Evolutionary conservation across 2,113 vertebrate species (phyloP), one percentile per base, ranked within the genome.

Genomic region (Procavia capensis): DNA sequence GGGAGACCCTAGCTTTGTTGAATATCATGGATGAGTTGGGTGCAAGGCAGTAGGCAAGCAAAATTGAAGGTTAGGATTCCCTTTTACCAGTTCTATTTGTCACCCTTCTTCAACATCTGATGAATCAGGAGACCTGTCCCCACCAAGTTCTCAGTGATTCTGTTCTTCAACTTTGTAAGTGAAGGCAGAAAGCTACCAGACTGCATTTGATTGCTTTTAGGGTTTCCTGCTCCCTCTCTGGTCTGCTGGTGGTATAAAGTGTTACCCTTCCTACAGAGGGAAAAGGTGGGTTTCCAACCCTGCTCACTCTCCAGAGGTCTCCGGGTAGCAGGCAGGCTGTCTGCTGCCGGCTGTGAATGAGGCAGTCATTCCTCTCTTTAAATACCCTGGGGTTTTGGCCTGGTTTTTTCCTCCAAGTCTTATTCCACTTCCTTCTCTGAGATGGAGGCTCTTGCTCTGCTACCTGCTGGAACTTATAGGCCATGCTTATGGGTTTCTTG

Each of bases 401-500:
- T 82, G 43, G 22, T n/a, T 75, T 89, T 80, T 41, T 59, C 24
- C 54, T 79, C 45, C 16, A 22, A 20, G 57, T 39, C 74, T 85
- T 39, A 83, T 36, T n/a, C 25, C 36, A 11, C 31, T 61, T 63
- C 81, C 45, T 76, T 82, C 54, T 66, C 47, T 8, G 20, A 50
- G 84, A 31, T n/a, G 5, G 9, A 50, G 68, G 61, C 20, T 34
- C 64, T 79, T 1, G 1, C 74, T 93, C 83, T 27, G 4, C n/a
- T 75, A 88, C 83, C 64, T 47, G 20, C 91, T 85, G 57, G 24
- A 20, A 75, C 85, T 84, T 88, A 61, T 16, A 75, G 79, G 81
- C 78, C 43, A 8, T 3, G 43, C 68, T 96, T 39, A 0, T 14
- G 80, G 68, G 57, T 82, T 93, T 95, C 93, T 85, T 85, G 79